Base-by-base conservation (phyloP, 1,140 invertebrate genomes). In the Lepidurus packardi region DNA sequence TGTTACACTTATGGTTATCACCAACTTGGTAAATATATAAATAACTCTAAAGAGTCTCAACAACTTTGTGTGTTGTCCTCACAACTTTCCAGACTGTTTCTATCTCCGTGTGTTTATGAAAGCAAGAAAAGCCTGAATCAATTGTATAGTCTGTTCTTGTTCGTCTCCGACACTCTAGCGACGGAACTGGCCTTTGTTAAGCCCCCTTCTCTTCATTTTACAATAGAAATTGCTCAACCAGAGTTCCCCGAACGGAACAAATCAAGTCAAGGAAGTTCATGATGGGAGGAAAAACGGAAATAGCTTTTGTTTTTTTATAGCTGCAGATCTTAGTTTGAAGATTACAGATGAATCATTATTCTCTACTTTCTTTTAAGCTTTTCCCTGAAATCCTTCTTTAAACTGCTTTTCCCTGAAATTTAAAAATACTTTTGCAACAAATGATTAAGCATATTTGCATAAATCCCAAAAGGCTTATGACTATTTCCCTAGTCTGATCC, bases 1-100 rank as follows among this genome's bases (percentile, higher is more conserved):
- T 80, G 89, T 90, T 21, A 90, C 90, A 24, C 85, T 92, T 10
- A 85, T 89, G 74, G 90, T 92, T 65, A 90, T 90, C 10, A 92
- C 90, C 13, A 90, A 90, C 81, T 82, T 90, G 86, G 91, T 91
- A 83, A 88, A 85, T 85, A 65, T 10, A 7, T 77, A n/a, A n/a
- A 24, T 76, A 65, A 65, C 21, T 65, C 53, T 65, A 16, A 65
- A 21, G 6, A 65, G 53, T 1, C 53, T 21, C 53, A 7, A n/a
- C 16, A 16, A 65, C 21, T 21, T 21, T 65, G 13, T 34, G 34
- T 34, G 34, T 34, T 34, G 9, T 9, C 13, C 53, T n/a, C 7
- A 65, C 53, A 65, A n/a, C 10, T 47, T 47, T 47, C 1, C 21
- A 4, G 16, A 65, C 16, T 7, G 21, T 10, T 6, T n/a, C 16